Base-by-base conservation (phyloP, 2,888 invertebrate genomes). In the Anorthoa munda region DNA sequence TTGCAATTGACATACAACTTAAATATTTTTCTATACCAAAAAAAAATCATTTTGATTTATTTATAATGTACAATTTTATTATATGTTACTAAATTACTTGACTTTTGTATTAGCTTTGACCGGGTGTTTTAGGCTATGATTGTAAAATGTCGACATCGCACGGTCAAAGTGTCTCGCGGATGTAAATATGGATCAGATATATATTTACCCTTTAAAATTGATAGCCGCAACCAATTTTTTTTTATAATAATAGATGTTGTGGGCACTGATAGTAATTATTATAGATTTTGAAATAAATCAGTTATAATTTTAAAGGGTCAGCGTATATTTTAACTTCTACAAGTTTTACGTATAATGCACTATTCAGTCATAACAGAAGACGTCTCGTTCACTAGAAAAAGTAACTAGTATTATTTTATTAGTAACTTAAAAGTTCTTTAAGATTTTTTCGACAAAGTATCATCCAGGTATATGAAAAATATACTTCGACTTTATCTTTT, bases 111-210 rank as follows among this genome's bases (percentile, higher is more conserved):
- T 18, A 50, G 66, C 23, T 39, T 71, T 74, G 59, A 39, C 70
- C 70, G 79, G 75, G 45, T 2, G 58, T 74, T 66, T 72, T 68
- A 68, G 77, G 83, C 79, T 85, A 83, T 84, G 83, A 84, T 71
- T 71, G 64, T 55, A 18, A 67, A 77, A 71, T 60, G 70, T 82
- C 61, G 48, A 78, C 15, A 65, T 74, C 12, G 50, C 64, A 82
- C 73, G 73, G 77, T 53, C 15, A 60, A 56, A 75, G 45, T 69
- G 48, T 23, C 1, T 50, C 63, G 72, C 53, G 2, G 46, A 58
- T 66, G 53, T 17, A 56, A 59, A 71, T 69, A 78, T 75, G 69
- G 63, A 60, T 60, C 39, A 56, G 45, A 70, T 48, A 74, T 75
- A 66, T 48, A 69, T 69, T 79, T 59, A 76, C 70, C 79, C 72